Percentiles rank a stretch among this genome's conserved stretches.
Conservation (phyloP, 2,797 vertebrate genomes). For the Ptychobarbus kaznakovi region DNA sequence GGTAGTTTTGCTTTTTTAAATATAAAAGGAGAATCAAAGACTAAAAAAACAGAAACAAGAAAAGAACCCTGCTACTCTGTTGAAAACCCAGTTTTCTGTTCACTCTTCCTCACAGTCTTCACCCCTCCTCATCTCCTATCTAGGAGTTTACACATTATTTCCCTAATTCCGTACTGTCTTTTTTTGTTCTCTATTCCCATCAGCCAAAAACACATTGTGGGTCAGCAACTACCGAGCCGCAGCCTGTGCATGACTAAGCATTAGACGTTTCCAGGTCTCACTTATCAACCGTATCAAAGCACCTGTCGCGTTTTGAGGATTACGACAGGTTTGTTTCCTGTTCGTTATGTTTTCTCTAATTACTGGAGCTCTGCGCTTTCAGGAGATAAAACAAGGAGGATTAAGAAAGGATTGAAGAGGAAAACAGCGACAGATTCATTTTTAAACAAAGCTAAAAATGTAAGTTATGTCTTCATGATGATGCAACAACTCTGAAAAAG, state of each 20-base stretch:
- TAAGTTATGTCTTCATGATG: neutral
- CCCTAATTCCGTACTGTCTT: constrained; percentile 7
- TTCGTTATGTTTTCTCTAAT: constrained; percentile 38
- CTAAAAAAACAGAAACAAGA: neutral
- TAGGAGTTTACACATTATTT: constrained; percentile 19
- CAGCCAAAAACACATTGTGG: constrained; percentile 43
- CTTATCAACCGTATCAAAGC: constrained; percentile 47
- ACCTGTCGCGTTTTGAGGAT: constrained; percentile 39
- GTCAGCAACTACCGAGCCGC: constrained; percentile 27
- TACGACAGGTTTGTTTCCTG: constrained; percentile 32
- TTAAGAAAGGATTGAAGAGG: constrained; percentile 25
- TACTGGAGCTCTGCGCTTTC: constrained; percentile 26
- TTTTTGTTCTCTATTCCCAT: neutral
- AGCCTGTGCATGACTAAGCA: constrained; percentile 18
- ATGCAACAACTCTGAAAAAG: constrained; percentile 15
- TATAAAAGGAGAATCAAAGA: constrained; percentile 14
- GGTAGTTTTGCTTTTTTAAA: constrained; percentile 22
- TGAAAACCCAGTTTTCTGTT: neutral
- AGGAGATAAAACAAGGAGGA: constrained; percentile 37
- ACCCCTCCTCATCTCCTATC: neutral
- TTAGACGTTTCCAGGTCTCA: constrained; percentile 31
- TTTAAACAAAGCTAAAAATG: constrained; percentile 19
- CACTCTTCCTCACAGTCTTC: neutral
- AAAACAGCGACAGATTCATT: constrained; percentile 8
- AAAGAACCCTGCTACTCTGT: neutral